These are phyloP conservation scores for Nysson spinosus DNA, from an alignment of 2,888 invertebrate genomes.

Conservation along the genomic window DNA sequence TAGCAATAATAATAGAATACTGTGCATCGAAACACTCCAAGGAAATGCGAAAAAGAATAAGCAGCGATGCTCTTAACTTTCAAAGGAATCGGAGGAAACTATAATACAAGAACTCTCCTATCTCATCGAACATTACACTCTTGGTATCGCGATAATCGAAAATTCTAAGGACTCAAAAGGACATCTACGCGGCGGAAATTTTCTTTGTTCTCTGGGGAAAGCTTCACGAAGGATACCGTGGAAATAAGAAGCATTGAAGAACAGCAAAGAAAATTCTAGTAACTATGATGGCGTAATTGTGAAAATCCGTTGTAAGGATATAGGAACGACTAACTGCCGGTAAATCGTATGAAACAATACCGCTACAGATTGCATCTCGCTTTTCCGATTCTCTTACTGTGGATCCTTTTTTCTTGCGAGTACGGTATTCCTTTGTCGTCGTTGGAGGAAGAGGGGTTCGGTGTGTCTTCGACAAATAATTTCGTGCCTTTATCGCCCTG, in stretches of 20 bases:
- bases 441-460: constrained; percentile 17
- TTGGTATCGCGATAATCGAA: constrained; percentile 1
- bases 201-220: constrained; percentile 41
- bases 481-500: constrained; percentile 33
- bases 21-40: too few species aligned
- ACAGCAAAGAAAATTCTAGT: constrained; percentile 23
- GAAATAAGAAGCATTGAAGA: constrained; percentile 5
- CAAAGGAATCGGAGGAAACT: too few species aligned
- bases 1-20: too few species aligned
- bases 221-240: constrained; percentile 2
- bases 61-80: too few species aligned
- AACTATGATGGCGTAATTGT: constrained; percentile 49
- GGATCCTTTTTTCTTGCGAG: not conserved
- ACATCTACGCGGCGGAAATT: constrained; percentile 1
- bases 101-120: too few species aligned
- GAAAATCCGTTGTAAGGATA: constrained; percentile 53
- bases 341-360: constrained; percentile 61
- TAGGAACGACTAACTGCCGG: constrained; percentile 58
- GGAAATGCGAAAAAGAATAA: too few species aligned
- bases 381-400: constrained; percentile 5
- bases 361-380: constrained; percentile 33
- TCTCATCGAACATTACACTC: too few species aligned
- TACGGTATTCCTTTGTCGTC: constrained; percentile 6
- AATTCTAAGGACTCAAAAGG: not conserved
- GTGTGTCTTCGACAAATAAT: constrained; percentile 44